These are phyloP conservation scores for Pipistrellus kuhlii DNA, from an alignment of 2,797 vertebrate genomes.

Conservation along the genomic window DNA sequence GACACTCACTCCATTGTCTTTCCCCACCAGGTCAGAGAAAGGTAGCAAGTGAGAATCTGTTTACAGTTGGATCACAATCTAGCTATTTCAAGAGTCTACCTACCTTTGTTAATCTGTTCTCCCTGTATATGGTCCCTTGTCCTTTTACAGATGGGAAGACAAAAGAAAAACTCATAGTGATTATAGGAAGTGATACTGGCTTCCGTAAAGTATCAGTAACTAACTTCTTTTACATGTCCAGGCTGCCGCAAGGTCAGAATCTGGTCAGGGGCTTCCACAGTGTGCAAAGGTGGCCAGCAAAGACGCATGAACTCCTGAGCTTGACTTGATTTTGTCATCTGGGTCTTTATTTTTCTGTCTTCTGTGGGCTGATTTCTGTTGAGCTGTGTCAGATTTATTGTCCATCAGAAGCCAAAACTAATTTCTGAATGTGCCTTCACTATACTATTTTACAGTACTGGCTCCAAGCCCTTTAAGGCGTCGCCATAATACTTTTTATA, in stretches of 20 bases:
- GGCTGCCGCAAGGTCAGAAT: neutral
- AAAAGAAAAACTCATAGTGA: neutral
- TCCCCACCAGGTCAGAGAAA: neutral
- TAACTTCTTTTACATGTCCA: neutral
- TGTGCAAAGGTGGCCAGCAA: neutral
- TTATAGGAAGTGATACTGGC: neutral
- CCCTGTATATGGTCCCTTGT: neutral
- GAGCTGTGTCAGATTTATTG: slow-evolving; percentile 65
- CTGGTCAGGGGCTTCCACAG: neutral
- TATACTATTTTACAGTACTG: neutral
- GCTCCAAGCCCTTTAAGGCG: slow-evolving; percentile 8
- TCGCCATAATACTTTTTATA: slow-evolving; percentile 17
- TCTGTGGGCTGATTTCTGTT: slow-evolving; percentile 56
- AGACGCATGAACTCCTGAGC: neutral
- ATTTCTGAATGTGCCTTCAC: slow-evolving; percentile 62
- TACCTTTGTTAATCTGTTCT: neutral
- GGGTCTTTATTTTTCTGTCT: slow-evolving; percentile 49
- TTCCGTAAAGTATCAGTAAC: neutral
- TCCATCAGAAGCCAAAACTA: slow-evolving; percentile 56
- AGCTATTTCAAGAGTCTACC: neutral
- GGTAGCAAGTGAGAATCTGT: neutral
- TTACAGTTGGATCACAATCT: neutral
- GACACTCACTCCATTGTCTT: neutral
- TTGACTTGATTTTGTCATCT: slow-evolving; percentile 54
- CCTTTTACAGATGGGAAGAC: neutral